These are phyloP conservation scores for Chaetoderma sp. DNA, from an alignment of 2,888 invertebrate genomes.

Conservation along the genomic window DNA sequence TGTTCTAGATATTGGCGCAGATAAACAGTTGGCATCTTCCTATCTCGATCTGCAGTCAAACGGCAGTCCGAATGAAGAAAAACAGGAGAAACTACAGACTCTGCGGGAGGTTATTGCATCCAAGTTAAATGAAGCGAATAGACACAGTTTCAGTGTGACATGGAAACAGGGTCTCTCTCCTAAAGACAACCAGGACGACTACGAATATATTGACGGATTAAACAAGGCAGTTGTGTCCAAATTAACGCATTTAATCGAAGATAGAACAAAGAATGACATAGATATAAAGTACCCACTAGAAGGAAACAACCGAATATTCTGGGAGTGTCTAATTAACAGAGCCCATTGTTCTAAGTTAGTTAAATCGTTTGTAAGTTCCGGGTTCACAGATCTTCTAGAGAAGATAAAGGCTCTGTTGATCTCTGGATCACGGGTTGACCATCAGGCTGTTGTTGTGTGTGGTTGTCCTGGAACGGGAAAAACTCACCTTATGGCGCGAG, in stretches of 20 bases:
- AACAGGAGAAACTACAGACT: background rate
- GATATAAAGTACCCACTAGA: background rate
- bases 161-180: background rate
- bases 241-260: background rate
- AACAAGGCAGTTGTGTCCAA: background rate
- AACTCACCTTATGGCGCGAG: background rate
- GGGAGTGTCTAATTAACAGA: background rate
- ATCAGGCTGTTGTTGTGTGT: background rate
- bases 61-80: background rate
- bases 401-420: background rate
- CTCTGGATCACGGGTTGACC: background rate
- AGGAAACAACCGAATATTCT: background rate
- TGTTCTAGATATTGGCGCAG: background rate
- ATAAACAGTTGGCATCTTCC: background rate
- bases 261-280: background rate
- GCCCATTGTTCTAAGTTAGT: background rate
- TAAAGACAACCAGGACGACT: background rate
- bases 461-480: slow-evolving; percentile 2
- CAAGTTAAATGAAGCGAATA: background rate
- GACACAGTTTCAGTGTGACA: background rate
- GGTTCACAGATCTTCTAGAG: background rate
- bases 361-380: background rate
- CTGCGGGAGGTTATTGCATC: background rate
- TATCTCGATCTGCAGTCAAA: background rate
- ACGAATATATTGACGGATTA: background rate